Percentiles rank a stretch among this genome's conserved stretches.
Evolutionary conservation across 2,888 invertebrate species (phyloP).

Genomic region (Tiliacea aurago): DNA sequence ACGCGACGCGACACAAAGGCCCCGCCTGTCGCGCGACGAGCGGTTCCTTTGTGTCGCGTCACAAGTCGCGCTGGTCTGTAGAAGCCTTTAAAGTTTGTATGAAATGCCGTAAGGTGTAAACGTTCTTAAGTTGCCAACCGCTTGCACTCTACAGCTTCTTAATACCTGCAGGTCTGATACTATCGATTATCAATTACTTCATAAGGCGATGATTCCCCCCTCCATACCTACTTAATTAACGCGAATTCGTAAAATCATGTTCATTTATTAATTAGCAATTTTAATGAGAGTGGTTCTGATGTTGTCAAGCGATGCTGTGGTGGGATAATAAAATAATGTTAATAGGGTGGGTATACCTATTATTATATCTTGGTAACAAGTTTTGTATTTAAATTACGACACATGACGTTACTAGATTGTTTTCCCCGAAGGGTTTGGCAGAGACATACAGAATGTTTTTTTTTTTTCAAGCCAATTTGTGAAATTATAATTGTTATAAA

Average conservation of each 20-base stretch:
- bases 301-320: slow-evolving; percentile 13
- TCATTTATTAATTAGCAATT: slow-evolving; percentile 61
- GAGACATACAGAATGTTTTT: not conserved
- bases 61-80: too few relatives aligned
- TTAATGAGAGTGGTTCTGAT: slow-evolving; percentile 48
- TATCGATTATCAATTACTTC: slow-evolving; percentile 64
- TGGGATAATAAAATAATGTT: not conserved
- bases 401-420: not conserved
- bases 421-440: not conserved
- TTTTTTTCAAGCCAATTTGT: too few relatives aligned
- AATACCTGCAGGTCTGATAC: not conserved
- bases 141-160: slow-evolving; percentile 32
- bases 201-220: slow-evolving; percentile 24
- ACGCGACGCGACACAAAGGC: too few relatives aligned
- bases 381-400: not conserved
- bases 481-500: not conserved
- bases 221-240: slow-evolving; percentile 57
- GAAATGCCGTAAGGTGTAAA: too few relatives aligned
- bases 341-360: too few relatives aligned
- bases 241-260: slow-evolving; percentile 55
- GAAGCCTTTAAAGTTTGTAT: too few relatives aligned
- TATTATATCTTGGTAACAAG: too few relatives aligned
- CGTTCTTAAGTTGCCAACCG: not conserved
- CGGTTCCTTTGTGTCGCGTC: too few relatives aligned
- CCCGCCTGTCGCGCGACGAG: too few relatives aligned